Base-by-base conservation (phyloP, 2,888 invertebrate genomes). In the Pimpla rufipes region DNA sequence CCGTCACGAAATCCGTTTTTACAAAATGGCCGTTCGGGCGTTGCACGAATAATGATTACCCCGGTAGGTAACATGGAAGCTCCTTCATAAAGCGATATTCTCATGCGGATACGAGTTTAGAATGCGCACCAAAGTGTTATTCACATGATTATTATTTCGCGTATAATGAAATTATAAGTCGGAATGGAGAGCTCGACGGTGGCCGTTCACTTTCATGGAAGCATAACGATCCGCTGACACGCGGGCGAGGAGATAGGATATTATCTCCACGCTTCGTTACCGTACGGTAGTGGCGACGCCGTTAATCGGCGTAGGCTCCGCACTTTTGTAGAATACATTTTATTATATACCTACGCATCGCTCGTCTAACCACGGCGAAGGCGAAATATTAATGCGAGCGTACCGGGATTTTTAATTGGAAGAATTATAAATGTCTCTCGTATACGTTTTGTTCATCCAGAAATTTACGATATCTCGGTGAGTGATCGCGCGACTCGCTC, bases 221-320 rank as follows among this genome's bases (percentile, higher is more conserved):
- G 50, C 70, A 70, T 70, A 78, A 70, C 68, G 77, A 78, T 78
- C 77, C 50, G 68, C 77, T 78, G 77, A 78, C 77, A 78, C 62
- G 77, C 77, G 59, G 77, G 37, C 59, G 16, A 70, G 18, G 55
- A 40, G 66, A 67, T 67, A 67, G 37, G 59, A 78, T 78, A 70
- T 70, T 57, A 67, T 59, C 77, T 78, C 62, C 77, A 78, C 59
- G 77, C 77, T 78, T 78, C 68, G 77, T 68, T 76, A 76, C 76
- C 76, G 76, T 70, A 66, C 67, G 67, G 77, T 68, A 78, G 77
- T 78, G n/a, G 68, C 77, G 77, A 78, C 62, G 50, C 68, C 77
- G 68, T 78, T 78, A 78, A 78, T 78, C 68, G 62, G 37, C 47
- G 59, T 62, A 68, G 35, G 45, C 55, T 23, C 67, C 76, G 42